phyloP scores from a whole-genome alignment of 2,888 invertebrate genomes.

The Calliopum simillimum region DNA sequence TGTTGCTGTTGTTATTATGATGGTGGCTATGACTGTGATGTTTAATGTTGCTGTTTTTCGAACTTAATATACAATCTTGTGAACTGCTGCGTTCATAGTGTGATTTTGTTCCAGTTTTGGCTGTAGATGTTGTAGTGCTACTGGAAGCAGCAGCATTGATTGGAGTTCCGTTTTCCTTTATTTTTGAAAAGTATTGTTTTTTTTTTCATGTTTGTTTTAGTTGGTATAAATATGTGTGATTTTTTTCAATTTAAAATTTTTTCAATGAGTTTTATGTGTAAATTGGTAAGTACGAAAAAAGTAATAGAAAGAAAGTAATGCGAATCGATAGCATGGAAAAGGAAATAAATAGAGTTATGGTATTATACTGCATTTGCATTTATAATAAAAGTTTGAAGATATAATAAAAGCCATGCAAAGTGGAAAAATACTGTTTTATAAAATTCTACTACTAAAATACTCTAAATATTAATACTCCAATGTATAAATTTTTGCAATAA shows the following conservation, averaged over 20 bases:
- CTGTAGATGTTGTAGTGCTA: conserved; percentile 46
- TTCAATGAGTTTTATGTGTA: neutral
- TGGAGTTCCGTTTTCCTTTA: conserved; percentile 56
- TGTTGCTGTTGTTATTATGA: conserved; percentile 30
- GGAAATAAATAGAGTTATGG: neutral
- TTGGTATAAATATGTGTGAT: neutral
- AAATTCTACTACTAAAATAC: too few species aligned
- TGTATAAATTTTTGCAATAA: too few species aligned
- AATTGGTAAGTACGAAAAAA: too few species aligned
- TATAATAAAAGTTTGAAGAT: too few species aligned
- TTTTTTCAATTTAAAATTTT: conserved; percentile 2
- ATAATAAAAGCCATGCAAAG: too few species aligned
- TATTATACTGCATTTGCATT: too few species aligned
- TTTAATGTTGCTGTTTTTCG: conserved; percentile 40
- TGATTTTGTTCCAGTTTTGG: conserved; percentile 49
- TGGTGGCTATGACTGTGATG: conserved; percentile 43
- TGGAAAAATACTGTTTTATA: too few species aligned
- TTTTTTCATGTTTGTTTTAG: neutral
- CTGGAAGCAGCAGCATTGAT: conserved; percentile 42
- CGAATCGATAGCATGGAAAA: neutral
- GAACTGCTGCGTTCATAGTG: conserved; percentile 59
- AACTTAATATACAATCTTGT: conserved; percentile 52
- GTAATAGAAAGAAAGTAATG: too few species aligned
- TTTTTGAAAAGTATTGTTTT: neutral
- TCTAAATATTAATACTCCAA: too few species aligned